Evolutionary conservation across 2,797 vertebrate genomes (phyloP).

Genomic region (Myoxocephalus aenaeus): DNA sequence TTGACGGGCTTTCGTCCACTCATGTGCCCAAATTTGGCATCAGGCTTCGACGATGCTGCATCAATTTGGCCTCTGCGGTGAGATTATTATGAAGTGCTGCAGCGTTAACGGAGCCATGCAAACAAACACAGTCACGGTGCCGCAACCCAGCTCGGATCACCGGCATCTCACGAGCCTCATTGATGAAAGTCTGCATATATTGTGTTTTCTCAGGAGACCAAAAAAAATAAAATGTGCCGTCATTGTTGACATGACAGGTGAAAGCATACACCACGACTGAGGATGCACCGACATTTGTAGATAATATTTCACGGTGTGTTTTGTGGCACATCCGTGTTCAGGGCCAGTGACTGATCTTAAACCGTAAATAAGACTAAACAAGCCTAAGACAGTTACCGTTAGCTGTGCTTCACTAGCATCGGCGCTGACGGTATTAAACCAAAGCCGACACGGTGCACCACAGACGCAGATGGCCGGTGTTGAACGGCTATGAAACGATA

Average conservation of each 20-base stretch:
- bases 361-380: background rate
- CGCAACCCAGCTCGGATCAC: constrained; percentile 7
- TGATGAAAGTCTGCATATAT: background rate
- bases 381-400: background rate
- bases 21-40: constrained; percentile 26
- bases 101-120: constrained; percentile 24
- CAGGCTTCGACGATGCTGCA: constrained; percentile 47
- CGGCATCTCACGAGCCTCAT: background rate
- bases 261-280: background rate
- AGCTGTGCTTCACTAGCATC: constrained; percentile 9
- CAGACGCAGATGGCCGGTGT: rapidly evolving
- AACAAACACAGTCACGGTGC: constrained; percentile 37
- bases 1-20: background rate
- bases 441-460: background rate
- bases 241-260: constrained; percentile 15
- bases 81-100: constrained; percentile 40
- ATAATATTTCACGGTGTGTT: background rate
- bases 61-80: constrained; percentile 71
- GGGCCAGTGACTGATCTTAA: background rate
- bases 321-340: background rate
- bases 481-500: background rate
- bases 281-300: background rate
- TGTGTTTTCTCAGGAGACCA: constrained; percentile 6
- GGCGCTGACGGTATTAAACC: background rate
- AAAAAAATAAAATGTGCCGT: constrained; percentile 12